Conservation (phyloP, 2,113 vertebrate genomes). For the Trichechus manatus region DNA sequence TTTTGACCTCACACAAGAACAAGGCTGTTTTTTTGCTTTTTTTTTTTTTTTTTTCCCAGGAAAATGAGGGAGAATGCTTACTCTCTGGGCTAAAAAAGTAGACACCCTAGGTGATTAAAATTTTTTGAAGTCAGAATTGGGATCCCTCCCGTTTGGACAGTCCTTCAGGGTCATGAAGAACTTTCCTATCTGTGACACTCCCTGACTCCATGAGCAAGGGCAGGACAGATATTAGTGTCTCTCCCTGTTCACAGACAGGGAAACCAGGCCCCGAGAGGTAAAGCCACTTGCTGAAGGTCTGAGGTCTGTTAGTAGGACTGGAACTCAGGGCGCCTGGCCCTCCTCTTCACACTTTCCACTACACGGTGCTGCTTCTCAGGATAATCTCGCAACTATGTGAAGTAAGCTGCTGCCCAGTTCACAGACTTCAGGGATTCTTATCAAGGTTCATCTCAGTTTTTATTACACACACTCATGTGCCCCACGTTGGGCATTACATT, state of each 20-base stretch:
- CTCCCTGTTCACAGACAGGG: neutral
- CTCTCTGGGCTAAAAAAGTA: neutral
- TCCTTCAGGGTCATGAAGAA: neutral
- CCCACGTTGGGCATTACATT: rapidly evolving
- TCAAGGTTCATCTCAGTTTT: neutral
- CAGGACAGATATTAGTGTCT: too few relatives aligned
- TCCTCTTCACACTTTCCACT: neutral
- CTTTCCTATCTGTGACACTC: neutral
- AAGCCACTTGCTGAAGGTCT: neutral
- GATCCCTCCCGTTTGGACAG: neutral
- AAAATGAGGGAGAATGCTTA: neutral
- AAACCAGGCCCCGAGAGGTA: neutral
- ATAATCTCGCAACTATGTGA: neutral
- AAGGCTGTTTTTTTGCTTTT: neutral
- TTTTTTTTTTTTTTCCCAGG: neutral
- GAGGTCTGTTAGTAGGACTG: neutral
- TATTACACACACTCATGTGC: neutral
- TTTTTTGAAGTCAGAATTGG: neutral
- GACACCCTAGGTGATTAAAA: neutral
- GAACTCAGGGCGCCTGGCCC: neutral
- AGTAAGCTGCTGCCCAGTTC: neutral
- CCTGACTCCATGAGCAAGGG: neutral
- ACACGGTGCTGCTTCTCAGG: neutral
- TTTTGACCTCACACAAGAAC: conserved; percentile 8
- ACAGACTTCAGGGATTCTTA: neutral